These are phyloP conservation scores for Hypsibius dujardini DNA, from an alignment of 1,140 invertebrate species.

Conservation along the genomic window DNA sequence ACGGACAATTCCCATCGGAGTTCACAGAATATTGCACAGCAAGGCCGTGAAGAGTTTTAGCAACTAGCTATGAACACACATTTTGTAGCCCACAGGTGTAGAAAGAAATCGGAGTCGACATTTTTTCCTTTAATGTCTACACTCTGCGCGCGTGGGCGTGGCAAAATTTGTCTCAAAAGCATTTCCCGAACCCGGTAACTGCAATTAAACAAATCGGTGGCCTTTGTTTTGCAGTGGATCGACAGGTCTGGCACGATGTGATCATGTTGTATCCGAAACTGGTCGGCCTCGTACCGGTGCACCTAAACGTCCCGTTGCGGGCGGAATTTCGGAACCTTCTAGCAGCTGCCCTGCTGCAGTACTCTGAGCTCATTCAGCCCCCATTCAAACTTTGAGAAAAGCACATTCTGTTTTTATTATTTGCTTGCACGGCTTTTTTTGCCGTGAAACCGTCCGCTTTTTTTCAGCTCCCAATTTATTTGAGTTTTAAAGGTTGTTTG, in stretches of 20 bases:
- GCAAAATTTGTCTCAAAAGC: not conserved
- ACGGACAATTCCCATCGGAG: no score
- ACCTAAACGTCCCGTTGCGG: not conserved
- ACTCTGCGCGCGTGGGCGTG: not conserved
- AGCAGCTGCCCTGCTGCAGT: not conserved
- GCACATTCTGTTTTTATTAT: not conserved
- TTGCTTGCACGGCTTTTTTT: not conserved
- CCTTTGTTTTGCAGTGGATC: constrained; percentile 3
- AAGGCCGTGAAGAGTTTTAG: no score
- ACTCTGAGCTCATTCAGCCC: constrained; percentile 6
- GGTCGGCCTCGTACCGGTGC: not conserved
- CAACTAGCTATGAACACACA: no score
- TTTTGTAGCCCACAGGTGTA: no score
- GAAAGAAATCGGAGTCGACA: no score
- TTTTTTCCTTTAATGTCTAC: not conserved
- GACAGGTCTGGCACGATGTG: constrained; percentile 9
- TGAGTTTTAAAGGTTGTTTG: no score
- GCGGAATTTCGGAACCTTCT: not conserved
- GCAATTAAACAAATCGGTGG: no score
- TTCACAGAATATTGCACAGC: no score
- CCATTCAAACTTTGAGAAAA: not conserved
- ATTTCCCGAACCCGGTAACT: no score
- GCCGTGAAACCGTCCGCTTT: not conserved
- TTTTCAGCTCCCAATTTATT: no score
- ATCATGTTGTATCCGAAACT: not conserved